Evolutionary conservation across 2,888 invertebrate species (phyloP).

Genomic region (Cinara cedri): DNA sequence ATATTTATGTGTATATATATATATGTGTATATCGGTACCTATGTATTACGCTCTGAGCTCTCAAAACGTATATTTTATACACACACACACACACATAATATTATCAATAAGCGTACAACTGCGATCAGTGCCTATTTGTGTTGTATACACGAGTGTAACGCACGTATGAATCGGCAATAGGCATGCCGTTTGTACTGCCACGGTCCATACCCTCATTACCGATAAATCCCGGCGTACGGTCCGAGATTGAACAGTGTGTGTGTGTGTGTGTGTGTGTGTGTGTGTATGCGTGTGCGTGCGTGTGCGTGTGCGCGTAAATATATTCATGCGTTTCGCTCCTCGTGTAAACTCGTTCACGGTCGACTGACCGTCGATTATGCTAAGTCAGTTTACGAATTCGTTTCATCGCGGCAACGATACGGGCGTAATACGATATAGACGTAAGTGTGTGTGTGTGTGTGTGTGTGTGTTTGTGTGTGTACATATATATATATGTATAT

Average conservation of each 20-base stretch:
- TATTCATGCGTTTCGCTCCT: conserved; percentile 2
- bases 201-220: conserved; percentile 24
- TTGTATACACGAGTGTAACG: background rate
- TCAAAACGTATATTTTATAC: too few relatives aligned
- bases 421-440: too few relatives aligned
- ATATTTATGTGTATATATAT: background rate
- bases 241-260: background rate
- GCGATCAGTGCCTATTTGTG: background rate
- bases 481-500: background rate
- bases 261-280: too few relatives aligned
- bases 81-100: background rate
- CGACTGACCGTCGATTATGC: conserved; percentile 25
- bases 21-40: too few relatives aligned
- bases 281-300: too few relatives aligned
- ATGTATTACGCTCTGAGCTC: too few relatives aligned
- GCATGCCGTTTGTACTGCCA: conserved; percentile 18
- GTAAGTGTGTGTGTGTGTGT: too few relatives aligned
- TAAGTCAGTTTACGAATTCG: conserved; percentile 42
- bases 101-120: too few relatives aligned
- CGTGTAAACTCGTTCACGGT: conserved; percentile 12
- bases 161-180: conserved; percentile 37
- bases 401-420: background rate
- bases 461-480: too few relatives aligned
- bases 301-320: too few relatives aligned
- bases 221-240: conserved; percentile 18